A percentile compares a stretch with the other conserved stretches of the same genome.
Conservation (phyloP, 2,797 vertebrate species). For the Stomatorhinus walkeri region DNA sequence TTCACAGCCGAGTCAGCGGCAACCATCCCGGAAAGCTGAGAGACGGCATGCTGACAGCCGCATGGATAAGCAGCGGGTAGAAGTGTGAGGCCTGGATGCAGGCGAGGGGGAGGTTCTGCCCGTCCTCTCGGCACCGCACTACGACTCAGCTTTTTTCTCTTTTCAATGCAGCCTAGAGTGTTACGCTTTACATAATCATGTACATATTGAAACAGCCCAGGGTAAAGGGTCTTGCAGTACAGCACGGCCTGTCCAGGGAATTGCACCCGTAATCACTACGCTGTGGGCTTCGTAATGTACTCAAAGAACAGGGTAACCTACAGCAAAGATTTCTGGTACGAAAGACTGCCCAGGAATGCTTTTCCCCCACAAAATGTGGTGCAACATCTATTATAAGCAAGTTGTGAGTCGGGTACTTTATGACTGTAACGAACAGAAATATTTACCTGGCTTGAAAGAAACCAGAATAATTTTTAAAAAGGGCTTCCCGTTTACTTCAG, state of each 20-base stretch:
- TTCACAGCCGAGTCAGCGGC: neutral
- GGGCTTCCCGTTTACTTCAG: neutral
- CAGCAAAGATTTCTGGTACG: neutral
- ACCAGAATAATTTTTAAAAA: neutral
- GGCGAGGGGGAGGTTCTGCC: neutral
- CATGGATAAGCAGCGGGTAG: neutral
- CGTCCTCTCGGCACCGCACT: neutral
- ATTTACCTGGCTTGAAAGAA: slow-evolving; percentile 8
- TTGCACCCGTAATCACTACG: neutral
- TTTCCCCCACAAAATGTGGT: neutral
- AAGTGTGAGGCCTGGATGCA: neutral
- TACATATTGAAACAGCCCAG: neutral
- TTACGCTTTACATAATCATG: neutral
- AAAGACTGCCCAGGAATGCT: neutral
- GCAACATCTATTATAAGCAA: neutral
- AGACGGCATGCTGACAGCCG: neutral
- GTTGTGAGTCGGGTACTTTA: neutral
- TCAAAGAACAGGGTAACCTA: neutral
- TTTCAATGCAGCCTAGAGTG: neutral
- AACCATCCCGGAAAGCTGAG: neutral
- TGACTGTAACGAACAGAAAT: neutral
- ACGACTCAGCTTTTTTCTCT: neutral
- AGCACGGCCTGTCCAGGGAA: neutral
- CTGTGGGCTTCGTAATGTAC: neutral
- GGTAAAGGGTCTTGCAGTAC: neutral